Base-by-base conservation (phyloP, 2,113 vertebrate genomes). In the Atrichornis clamosus region DNA sequence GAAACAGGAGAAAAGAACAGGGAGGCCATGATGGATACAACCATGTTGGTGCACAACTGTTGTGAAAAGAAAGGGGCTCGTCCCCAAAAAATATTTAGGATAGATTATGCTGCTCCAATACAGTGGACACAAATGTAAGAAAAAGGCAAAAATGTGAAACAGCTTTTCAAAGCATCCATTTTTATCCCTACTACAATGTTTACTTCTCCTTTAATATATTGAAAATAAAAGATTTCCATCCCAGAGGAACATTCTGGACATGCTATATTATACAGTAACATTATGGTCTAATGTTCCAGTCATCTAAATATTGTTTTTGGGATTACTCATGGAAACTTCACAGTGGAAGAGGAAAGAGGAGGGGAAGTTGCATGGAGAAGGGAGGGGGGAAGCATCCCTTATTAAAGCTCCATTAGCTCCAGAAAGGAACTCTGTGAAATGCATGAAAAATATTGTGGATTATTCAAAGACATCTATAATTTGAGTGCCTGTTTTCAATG, bases 311-410 rank as follows among this genome's bases (percentile, higher is more conserved):
- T 79, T 94, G 65, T 41, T 85, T 86, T 87, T 68, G 81, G 93
- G 93, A 93, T 95, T 94, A 88, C 24, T 84, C 52, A 30, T 82
- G 94, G 92, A 96, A 96, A 89, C 72, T 90, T 84, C 91, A 76
- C 56, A 67, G 81, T 74, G 69, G 63, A 94, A 94, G 64, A 78
- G 75, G 62, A 88, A 93, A 88, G 65, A 62, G 87, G 86, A 90
- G 77, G 72, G 46, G 19, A 91, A 77, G 44, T 50, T 78, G 24
- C 80, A 59, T 49, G 47, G 59, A 81, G 68, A 90, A 95, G 19
- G 24, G 28, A 86, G 10, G 16, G 30, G 46, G 72, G 23, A 58
- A 92, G 47, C 35, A 93, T 68, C 72, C 42, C 77, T 75, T 80
- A 68, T 95, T 95, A 89, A 89, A 89, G 63, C n/a, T 89, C 67